phyloP scores from a whole-genome alignment of 2,113 vertebrate species.

The Carollia perspicillata region DNA sequence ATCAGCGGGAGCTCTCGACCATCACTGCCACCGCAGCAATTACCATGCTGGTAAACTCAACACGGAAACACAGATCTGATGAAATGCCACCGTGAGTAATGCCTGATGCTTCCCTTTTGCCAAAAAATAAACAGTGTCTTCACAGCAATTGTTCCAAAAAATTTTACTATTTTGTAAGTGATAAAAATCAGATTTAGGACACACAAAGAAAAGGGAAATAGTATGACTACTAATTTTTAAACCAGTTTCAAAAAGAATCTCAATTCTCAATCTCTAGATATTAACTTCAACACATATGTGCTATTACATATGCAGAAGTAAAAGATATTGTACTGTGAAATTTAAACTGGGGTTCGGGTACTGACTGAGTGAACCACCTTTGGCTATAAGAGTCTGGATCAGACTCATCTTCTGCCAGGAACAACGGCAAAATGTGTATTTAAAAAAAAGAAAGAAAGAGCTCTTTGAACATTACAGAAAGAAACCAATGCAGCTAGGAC shows the following conservation, averaged over 20 bases:
- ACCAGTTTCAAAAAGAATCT: not conserved
- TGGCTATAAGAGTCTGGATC: not conserved
- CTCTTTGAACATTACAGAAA: not conserved
- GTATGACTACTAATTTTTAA: not conserved
- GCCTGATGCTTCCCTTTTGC: not conserved
- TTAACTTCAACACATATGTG: not conserved
- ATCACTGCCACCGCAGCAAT: not conserved
- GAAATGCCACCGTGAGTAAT: not conserved
- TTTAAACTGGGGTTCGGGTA: not conserved
- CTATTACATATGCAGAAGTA: not conserved
- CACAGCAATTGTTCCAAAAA: not conserved
- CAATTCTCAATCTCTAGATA: not conserved
- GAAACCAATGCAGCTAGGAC: not conserved
- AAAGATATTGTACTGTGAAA: not conserved
- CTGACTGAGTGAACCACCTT: not conserved
- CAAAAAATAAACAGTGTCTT: not conserved
- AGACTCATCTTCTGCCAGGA: not conserved
- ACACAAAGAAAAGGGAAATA: not conserved
- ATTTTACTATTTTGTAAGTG: not conserved
- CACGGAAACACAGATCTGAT: not conserved
- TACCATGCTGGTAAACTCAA: not conserved
- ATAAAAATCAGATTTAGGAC: not conserved
- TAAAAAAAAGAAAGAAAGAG: not conserved
- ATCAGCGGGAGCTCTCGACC: not conserved
- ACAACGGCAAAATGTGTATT: not conserved